Conservation (phyloP, 2,888 invertebrate species). For the Allygus modestus region DNA sequence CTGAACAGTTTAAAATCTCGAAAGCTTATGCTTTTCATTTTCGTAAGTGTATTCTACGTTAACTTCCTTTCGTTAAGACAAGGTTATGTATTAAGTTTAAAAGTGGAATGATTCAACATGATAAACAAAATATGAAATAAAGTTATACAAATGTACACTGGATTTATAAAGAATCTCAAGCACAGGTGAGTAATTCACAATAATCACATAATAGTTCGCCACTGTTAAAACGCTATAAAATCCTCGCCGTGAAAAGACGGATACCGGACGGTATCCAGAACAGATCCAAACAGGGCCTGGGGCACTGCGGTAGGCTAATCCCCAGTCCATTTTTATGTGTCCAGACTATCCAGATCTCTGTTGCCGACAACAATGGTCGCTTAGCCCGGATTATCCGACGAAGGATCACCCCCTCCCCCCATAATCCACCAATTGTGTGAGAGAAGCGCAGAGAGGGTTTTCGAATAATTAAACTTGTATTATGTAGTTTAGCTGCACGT, state of each 20-base stretch:
- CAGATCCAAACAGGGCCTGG: not conserved
- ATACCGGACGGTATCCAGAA: not conserved
- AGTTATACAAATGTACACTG: no score
- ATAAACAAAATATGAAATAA: no score
- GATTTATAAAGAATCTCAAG: no score
- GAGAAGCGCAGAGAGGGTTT: slow-evolving; percentile 48
- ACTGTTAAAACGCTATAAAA: no score
- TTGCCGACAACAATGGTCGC: slow-evolving; percentile 49
- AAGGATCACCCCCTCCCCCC: not conserved
- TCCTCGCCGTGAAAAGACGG: not conserved
- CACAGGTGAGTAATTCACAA: no score
- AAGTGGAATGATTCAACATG: no score
- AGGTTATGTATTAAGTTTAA: no score
- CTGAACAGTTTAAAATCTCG: no score
- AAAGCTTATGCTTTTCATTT: no score
- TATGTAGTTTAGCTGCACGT: slow-evolving; percentile 46
- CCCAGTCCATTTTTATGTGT: slow-evolving; percentile 12
- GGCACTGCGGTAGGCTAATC: slow-evolving; percentile 38
- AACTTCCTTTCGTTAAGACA: no score
- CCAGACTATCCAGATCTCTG: slow-evolving; percentile 49
- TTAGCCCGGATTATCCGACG: slow-evolving; percentile 28
- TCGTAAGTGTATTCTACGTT: no score
- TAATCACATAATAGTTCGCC: no score
- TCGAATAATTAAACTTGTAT: slow-evolving; percentile 59
- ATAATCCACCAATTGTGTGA: slow-evolving; percentile 54